These are phyloP conservation scores for Galemys pyrenaicus DNA, from an alignment of 2,113 vertebrate species.

Conservation along the genomic window DNA sequence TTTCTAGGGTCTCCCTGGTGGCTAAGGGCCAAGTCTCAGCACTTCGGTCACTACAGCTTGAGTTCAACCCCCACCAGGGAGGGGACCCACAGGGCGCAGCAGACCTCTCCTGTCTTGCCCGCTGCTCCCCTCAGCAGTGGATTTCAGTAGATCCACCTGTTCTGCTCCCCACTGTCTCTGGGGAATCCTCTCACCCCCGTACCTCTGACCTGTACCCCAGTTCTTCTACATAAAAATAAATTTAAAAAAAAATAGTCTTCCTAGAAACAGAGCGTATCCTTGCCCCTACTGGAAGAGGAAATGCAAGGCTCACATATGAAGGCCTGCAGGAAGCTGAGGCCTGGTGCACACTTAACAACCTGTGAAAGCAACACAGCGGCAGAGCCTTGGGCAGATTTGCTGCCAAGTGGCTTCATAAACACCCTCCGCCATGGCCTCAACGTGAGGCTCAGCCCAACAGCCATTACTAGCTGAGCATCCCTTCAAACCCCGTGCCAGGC, in stretches of 20 bases:
- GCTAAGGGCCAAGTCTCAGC: too few relatives aligned
- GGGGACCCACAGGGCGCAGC: too few relatives aligned
- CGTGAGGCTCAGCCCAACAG: neutral
- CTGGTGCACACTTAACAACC: neutral
- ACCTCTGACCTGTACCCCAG: too few relatives aligned
- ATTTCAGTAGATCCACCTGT: too few relatives aligned
- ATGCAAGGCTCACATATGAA: neutral
- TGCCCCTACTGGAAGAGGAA: neutral
- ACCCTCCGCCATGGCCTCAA: neutral
- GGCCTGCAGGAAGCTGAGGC: neutral
- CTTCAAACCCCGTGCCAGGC: neutral
- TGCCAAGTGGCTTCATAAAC: neutral
- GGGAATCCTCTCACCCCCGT: too few relatives aligned
- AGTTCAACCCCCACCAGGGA: too few relatives aligned
- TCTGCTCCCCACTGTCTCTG: too few relatives aligned
- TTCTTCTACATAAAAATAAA: too few relatives aligned
- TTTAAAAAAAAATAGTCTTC: neutral
- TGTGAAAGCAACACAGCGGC: neutral
- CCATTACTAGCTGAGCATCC: neutral
- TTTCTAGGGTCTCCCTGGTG: too few relatives aligned
- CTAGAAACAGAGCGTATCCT: neutral
- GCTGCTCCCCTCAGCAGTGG: too few relatives aligned
- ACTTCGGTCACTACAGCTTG: too few relatives aligned
- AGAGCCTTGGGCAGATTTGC: neutral
- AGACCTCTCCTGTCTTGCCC: too few relatives aligned